Conservation (phyloP, 1,140 invertebrate species). For the Drosophila pruinosa region DNA sequence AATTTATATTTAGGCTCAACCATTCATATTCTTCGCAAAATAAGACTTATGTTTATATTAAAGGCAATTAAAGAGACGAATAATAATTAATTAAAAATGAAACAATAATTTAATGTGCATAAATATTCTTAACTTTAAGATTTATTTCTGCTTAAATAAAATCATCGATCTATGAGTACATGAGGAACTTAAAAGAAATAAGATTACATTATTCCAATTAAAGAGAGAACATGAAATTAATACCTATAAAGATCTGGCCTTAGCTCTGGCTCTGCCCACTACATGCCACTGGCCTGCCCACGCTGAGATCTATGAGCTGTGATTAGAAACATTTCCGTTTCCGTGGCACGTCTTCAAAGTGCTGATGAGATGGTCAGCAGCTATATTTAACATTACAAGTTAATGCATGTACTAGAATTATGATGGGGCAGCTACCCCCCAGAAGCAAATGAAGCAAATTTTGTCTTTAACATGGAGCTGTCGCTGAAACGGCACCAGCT, state of each 20-base stretch:
- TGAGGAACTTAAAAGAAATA: background rate
- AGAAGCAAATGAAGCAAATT: background rate
- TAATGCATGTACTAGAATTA: background rate
- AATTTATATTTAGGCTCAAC: too few species aligned
- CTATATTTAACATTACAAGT: constrained; percentile 67
- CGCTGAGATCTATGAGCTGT: constrained; percentile 47
- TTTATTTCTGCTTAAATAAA: too few species aligned
- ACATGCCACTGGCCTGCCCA: constrained; percentile 29
- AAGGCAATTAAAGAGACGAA: too few species aligned
- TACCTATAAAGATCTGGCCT: background rate
- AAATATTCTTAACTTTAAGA: too few species aligned
- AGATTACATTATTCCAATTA: constrained; percentile 24
- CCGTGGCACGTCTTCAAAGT: constrained; percentile 31
- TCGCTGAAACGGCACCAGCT: constrained; percentile 28
- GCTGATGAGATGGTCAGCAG: constrained; percentile 21
- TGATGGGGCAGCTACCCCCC: background rate
- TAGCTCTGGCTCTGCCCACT: constrained; percentile 3
- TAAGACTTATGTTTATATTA: too few species aligned
- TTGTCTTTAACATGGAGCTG: background rate
- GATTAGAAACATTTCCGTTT: constrained; percentile 75
- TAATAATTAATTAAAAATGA: too few species aligned
- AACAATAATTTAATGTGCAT: too few species aligned
- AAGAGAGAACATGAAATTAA: constrained; percentile 18
- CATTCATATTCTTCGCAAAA: too few species aligned
- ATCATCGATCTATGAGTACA: too few species aligned